These are phyloP conservation scores for Hippasteria phrygiana DNA, from an alignment of 53 echinoderm and acorn worm genomes.

Conservation along the genomic window DNA sequence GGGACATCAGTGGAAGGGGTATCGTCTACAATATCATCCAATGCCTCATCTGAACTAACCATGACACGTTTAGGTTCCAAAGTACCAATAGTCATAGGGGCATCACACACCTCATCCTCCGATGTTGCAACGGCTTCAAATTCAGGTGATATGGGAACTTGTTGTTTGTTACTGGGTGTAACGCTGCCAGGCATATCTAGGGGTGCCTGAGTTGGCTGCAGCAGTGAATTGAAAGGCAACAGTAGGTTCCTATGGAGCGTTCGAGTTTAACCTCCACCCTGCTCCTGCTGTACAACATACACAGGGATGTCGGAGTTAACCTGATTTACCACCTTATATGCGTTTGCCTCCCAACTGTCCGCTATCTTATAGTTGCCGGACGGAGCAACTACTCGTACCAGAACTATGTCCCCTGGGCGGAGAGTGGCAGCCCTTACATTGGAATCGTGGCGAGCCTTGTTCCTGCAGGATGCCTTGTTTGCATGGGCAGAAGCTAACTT, in stretches of 20 bases:
- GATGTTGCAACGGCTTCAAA: too few relatives aligned
- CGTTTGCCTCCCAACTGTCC: neutral
- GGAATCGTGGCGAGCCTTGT: constrained; percentile 24
- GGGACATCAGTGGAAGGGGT: neutral
- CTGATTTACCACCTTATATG: neutral
- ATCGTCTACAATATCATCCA: neutral
- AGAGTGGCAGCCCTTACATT: constrained; percentile 12
- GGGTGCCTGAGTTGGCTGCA: too few relatives aligned
- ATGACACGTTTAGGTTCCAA: neutral
- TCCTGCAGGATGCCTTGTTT: neutral
- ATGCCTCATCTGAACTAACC: neutral
- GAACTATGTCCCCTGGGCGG: constrained; percentile 21
- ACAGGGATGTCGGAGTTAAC: constrained; percentile 40
- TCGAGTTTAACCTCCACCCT: neutral
- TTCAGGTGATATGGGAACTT: neutral
- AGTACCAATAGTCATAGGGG: too few relatives aligned
- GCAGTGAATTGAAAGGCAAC: constrained; percentile 5
- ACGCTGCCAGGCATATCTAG: too few relatives aligned
- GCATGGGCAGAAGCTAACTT: constrained; percentile 29
- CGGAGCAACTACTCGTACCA: constrained; percentile 9
- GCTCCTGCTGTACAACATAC: constrained; percentile 44
- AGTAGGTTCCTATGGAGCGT: constrained; percentile 48
- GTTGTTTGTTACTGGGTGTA: neutral
- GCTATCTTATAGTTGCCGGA: constrained; percentile 28
- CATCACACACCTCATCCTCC: neutral